Evolutionary conservation across 2,888 invertebrate genomes (phyloP), one percentile per base, ranked within the genome.

Genomic region (Ophioninae sp.): DNA sequence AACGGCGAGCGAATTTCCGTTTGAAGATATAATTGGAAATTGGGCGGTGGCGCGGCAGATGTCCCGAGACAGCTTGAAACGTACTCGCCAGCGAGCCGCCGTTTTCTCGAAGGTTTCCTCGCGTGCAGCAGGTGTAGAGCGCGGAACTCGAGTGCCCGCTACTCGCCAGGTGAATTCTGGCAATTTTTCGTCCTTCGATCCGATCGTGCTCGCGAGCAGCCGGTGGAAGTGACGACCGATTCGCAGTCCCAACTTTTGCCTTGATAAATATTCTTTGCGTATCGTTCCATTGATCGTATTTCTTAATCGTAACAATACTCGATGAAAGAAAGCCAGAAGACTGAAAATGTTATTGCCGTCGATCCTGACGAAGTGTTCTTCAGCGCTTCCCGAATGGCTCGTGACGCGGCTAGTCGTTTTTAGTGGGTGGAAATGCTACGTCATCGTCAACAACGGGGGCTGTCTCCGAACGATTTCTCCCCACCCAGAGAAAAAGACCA

Each of bases 101-200:
- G 76, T 72, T 79, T 79, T 65, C 59, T 56, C 22, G 22, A 63
- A 67, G 79, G 59, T 58, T 81, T 61, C 67, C 67, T 84, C 63
- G 72, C 68, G 67, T 82, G 84, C 63, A 81, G 86, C 86, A 86
- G 86, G 86, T 86, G 86, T 86, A 83, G 72, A 85, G 79, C 86
- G 84, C 69, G 30, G 41, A 37, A 51, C 44, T 39, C 37, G 20
- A 58, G 63, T 44, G n/a, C 59, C 81, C 44, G 76, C 58, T 84
- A 63, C 75, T 81, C 73, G 76, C 79, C 86, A 86, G 86, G 86
- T 86, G 85, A 83, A 85, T 86, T 82, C 77, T 22, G 41, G 71
- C 79, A 79, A 59, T 78, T 85, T 81, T 76, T 64, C 81, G 77
- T 85, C 64, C 51, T 79, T 79, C 68, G 51, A 78, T 73, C 13